Evolutionary conservation across 2,888 invertebrate species (phyloP).

Genomic region (Actias luna): DNA sequence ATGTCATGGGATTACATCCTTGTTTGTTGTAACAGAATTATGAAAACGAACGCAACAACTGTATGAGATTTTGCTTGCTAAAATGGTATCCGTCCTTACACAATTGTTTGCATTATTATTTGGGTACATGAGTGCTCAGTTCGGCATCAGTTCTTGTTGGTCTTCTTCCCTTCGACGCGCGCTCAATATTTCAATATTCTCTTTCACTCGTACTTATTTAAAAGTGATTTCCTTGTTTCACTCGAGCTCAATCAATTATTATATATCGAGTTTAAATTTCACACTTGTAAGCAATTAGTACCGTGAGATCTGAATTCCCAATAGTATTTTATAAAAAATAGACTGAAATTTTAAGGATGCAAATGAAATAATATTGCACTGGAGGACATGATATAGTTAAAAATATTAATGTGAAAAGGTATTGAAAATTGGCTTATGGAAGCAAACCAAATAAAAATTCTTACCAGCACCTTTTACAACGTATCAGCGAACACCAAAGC

Average conservation of each 20-base stretch:
- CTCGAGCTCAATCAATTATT: constrained; percentile 39
- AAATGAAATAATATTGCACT: constrained; percentile 74
- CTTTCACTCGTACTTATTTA: constrained; percentile 16
- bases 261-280: constrained; percentile 33
- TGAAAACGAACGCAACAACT: constrained; percentile 50
- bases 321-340: constrained; percentile 50
- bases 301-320: constrained; percentile 79
- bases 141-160: constrained; percentile 40
- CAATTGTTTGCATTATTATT: constrained; percentile 81
- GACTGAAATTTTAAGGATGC: constrained; percentile 68
- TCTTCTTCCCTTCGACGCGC: constrained; percentile 48
- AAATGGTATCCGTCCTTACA: constrained; percentile 80
- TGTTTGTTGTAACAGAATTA: constrained; percentile 57
- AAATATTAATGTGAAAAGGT: constrained; percentile 81
- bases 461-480: constrained; percentile 69
- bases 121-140: constrained; percentile 43
- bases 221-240: constrained; percentile 30
- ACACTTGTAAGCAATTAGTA: constrained; percentile 74
- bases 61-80: constrained; percentile 64
- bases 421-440: constrained; percentile 76
- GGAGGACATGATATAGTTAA: constrained; percentile 82
- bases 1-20: constrained; percentile 72
- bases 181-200: constrained; percentile 24
- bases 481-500: constrained; percentile 73
- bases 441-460: constrained; percentile 64